These are phyloP conservation scores for Halcyon chelicuti DNA, from an alignment of 2,797 vertebrate species.

Conservation along the genomic window DNA sequence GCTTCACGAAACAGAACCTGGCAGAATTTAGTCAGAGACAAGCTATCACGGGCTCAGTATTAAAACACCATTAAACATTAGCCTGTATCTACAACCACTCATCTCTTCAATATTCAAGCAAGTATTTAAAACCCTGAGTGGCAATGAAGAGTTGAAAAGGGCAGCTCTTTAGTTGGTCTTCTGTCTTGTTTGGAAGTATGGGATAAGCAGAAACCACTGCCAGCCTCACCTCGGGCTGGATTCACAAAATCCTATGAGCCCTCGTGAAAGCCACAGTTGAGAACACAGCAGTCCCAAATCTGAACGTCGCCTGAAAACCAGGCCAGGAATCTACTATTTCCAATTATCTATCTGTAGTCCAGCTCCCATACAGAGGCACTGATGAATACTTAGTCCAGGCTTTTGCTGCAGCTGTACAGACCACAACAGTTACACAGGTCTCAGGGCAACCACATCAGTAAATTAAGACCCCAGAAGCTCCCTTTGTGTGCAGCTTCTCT, in stretches of 20 bases:
- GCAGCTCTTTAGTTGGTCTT: neutral
- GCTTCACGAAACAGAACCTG: neutral
- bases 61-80: neutral
- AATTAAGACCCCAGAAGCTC: neutral
- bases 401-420: neutral
- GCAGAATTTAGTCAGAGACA: neutral
- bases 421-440: neutral
- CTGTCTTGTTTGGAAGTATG: neutral
- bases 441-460: neutral
- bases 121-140: neutral
- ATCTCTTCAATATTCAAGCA: neutral
- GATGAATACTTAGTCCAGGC: neutral
- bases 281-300: neutral
- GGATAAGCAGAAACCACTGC: neutral
- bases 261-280: rapidly evolving
- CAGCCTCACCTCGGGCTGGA: neutral
- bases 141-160: neutral
- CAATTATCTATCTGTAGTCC: neutral
- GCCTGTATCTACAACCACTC: neutral
- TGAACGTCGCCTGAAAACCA: neutral
- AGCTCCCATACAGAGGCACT: neutral
- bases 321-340: neutral
- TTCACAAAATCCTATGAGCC: neutral
- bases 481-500: neutral
- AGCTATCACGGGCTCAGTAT: neutral